Base-by-base conservation (phyloP, 2,888 invertebrate species). In the Oxycera nigricornis region DNA sequence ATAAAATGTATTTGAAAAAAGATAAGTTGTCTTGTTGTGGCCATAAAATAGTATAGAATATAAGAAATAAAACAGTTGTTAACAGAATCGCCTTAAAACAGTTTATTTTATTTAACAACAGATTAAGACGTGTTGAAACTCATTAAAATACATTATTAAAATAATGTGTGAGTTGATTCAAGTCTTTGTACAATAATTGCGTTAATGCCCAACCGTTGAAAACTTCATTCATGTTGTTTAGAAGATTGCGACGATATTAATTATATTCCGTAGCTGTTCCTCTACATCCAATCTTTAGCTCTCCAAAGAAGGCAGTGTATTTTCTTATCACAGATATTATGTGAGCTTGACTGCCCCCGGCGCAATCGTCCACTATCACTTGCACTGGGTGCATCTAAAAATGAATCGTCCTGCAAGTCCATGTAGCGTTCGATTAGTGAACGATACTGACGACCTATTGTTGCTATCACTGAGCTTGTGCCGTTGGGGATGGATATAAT, bases 401-500 rank as follows among this genome's bases (percentile, higher is more conserved):
- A 31, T 26, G 20, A 22, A 24, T 61, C 72, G 39, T 72, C 72
- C 46, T 74, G 62, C 22, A 86, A 86, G 80, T 90, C 89, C 39
- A 90, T 88, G 79, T 90, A 90, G 46, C 90, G 87, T 14, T 89
- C 86, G 74, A 90, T 87, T 17, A 96, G 87, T 77, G 93, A 94
- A 14, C 96, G 89, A 84, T 96, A 96, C 0, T 95, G 94, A 78
- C 90, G 89, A 0, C 96, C 96, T 76, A 96, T 90, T 0, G 94
- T 94, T 0, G 91, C 94, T 77, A 95, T 85, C 82, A 89, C 82
- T 75, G 89, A 83, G 30, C 80, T 80, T 52, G 83, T 84, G 76
- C 83, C 83, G 78, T 81, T 81, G n/a, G 85, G 83, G 75, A 92
- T 86, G 0, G 91, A 86, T 52, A 91, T 86, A 73, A 92, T 91